Evolutionary conservation across 1,140 invertebrate genomes (phyloP).

Genomic region (Trachelipus rathkii): DNA sequence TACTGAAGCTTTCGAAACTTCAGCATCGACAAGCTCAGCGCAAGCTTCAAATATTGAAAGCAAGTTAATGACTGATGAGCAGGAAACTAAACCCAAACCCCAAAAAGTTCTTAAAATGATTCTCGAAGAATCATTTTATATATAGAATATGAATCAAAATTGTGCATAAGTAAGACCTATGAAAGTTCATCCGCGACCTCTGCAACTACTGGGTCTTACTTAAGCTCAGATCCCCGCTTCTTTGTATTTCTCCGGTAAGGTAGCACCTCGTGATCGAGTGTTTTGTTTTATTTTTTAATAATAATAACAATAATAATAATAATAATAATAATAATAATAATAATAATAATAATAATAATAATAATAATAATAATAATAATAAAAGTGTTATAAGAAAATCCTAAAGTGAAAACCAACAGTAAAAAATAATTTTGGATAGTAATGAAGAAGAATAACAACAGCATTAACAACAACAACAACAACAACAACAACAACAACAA

Average conservation of each 20-base stretch:
- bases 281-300: neutral
- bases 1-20: neutral
- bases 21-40: neutral
- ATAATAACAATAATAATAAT: neutral
- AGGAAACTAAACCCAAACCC: neutral
- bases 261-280: neutral
- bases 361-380: neutral
- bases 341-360: neutral
- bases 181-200: neutral
- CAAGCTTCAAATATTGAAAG: neutral
- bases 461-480: no score
- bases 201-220: neutral
- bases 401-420: neutral
- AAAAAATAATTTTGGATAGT: neutral
- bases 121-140: conserved; percentile 1
- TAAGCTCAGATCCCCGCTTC: neutral
- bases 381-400: neutral
- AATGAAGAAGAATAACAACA: neutral
- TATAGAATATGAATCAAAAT: neutral
- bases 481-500: no score
- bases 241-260: neutral
- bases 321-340: neutral
- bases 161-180: neutral
- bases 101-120: neutral
- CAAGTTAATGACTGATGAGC: neutral